Evolutionary conservation across 2,888 invertebrate species (phyloP).

Genomic region (Andrena chrysosceles): DNA sequence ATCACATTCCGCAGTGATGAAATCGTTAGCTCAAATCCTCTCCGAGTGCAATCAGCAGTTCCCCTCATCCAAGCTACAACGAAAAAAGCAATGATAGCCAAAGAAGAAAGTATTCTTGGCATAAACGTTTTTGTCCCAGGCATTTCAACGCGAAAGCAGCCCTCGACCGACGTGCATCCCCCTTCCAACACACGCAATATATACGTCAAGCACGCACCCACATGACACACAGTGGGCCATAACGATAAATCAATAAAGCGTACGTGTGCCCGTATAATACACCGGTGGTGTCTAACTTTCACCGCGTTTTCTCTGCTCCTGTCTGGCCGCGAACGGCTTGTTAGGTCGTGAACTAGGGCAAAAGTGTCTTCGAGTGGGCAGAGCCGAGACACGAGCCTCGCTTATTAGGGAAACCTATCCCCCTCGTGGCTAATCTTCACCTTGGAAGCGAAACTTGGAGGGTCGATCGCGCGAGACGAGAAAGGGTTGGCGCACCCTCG

Average conservation of each 20-base stretch:
- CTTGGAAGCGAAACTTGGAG: background rate
- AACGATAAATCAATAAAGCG: constrained; percentile 74
- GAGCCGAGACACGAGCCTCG: constrained; percentile 68
- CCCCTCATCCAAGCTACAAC: background rate
- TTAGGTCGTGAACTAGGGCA: constrained; percentile 49
- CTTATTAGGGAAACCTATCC: constrained; percentile 8
- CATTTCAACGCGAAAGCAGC: background rate
- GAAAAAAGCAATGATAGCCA: background rate
- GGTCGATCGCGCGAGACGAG: background rate
- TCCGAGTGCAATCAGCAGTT: no score
- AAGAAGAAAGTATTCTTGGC: background rate
- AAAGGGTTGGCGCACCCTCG: background rate
- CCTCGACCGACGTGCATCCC: background rate
- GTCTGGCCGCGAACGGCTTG: constrained; percentile 10
- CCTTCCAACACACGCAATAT: constrained; percentile 21
- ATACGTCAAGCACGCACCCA: constrained; percentile 44
- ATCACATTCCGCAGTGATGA: background rate
- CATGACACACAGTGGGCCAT: constrained; percentile 57
- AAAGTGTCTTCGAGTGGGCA: constrained; percentile 25
- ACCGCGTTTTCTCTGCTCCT: constrained; percentile 24
- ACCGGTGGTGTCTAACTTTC: constrained; percentile 31
- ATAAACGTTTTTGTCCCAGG: background rate
- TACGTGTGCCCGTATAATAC: constrained; percentile 23
- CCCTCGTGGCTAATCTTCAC: background rate
- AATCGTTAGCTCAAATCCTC: no score